These are phyloP conservation scores for Pogonomyrmex californicus DNA, from an alignment of 1,140 invertebrate species.

Conservation along the genomic window DNA sequence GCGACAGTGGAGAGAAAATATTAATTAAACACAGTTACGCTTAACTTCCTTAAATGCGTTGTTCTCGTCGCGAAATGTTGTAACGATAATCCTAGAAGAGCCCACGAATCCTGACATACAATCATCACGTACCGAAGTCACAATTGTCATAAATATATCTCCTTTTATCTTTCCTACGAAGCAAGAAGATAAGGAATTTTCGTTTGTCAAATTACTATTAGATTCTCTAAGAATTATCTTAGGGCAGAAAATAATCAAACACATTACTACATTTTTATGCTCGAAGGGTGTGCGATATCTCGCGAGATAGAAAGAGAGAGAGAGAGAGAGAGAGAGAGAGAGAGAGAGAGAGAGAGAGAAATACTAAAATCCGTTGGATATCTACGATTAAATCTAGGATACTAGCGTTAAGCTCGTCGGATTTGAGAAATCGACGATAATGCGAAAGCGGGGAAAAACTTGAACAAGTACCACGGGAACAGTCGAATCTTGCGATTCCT, in stretches of 20 bases:
- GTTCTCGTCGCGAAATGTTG: neutral
- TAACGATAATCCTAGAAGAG: slow-evolving; percentile 14
- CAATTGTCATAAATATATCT: neutral
- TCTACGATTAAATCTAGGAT: slow-evolving; percentile 43
- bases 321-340: neutral
- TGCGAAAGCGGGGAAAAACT: slow-evolving; percentile 10
- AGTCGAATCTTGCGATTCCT: slow-evolving; percentile 1
- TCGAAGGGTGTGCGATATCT: slow-evolving; percentile 12
- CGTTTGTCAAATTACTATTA: neutral
- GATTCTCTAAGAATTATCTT: neutral
- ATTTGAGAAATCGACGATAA: slow-evolving; percentile 36
- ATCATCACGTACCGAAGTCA: neutral
- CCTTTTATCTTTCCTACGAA: neutral
- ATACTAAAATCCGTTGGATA: neutral
- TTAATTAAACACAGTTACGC: neutral
- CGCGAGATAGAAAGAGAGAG: neutral
- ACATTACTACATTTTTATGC: slow-evolving; percentile 40
- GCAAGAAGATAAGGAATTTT: neutral
- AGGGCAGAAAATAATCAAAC: slow-evolving; percentile 43
- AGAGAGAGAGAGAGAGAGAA: neutral
- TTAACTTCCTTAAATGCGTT: slow-evolving; percentile 6
- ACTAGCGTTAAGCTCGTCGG: slow-evolving; percentile 28
- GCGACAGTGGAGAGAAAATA: neutral
- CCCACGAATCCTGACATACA: neutral
- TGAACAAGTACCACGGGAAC: neutral